Evolutionary conservation across 2,797 vertebrate genomes (phyloP).

Genomic region (Mormyrops boulengeri): DNA sequence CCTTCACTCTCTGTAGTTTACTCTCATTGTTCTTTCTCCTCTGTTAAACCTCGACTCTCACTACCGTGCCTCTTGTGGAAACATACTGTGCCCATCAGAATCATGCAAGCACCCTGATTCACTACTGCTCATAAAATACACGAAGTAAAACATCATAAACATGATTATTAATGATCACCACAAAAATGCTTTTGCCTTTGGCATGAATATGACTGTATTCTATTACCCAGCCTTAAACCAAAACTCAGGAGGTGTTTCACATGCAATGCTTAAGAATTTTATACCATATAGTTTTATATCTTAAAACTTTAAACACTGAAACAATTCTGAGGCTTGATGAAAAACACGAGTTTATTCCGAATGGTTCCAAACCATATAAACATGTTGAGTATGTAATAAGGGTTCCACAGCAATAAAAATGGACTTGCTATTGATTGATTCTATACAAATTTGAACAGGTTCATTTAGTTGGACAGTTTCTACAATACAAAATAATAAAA

Average conservation of each 20-base stretch:
- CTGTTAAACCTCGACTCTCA: background rate
- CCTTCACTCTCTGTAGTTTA: background rate
- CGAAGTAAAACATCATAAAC: slow-evolving; percentile 54
- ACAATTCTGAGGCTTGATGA: slow-evolving; percentile 27
- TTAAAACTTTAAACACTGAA: slow-evolving; percentile 24
- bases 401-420: slow-evolving; percentile 31
- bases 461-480: slow-evolving; percentile 34
- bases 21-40: background rate
- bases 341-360: slow-evolving; percentile 30
- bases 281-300: slow-evolving; percentile 33
- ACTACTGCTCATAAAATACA: slow-evolving; percentile 46
- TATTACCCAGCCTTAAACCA: slow-evolving; percentile 32
- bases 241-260: slow-evolving; percentile 35
- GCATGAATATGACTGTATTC: slow-evolving; percentile 38
- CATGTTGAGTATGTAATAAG: slow-evolving; percentile 21
- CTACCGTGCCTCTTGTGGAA: slow-evolving; percentile 7
- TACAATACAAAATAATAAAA: slow-evolving; percentile 16
- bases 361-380: slow-evolving; percentile 31
- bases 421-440: slow-evolving; percentile 33
- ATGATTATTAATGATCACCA: slow-evolving; percentile 44
- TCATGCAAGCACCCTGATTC: slow-evolving; percentile 28
- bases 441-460: slow-evolving; percentile 17
- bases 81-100: background rate
- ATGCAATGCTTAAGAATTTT: slow-evolving; percentile 39
- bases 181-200: slow-evolving; percentile 40